Base-by-base conservation (phyloP, 2,797 vertebrate genomes). In the Setipinna tenuifilis region DNA sequence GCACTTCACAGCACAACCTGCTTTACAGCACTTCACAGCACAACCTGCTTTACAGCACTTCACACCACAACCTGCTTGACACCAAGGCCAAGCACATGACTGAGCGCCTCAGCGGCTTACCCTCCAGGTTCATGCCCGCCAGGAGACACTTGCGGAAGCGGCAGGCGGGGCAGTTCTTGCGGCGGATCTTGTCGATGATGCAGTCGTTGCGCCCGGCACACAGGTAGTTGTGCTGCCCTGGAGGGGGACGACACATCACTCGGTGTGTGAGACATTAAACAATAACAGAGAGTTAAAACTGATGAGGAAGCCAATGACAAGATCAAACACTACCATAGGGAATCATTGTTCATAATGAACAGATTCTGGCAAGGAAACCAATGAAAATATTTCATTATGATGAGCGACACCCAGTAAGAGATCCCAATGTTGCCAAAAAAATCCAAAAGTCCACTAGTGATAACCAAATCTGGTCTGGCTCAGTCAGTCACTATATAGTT, bases 161-260 rank as follows among this genome's bases (percentile, higher is more conserved):
- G 90, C 98, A 99, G 0, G 98, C 98, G 0, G 98, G 98, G 87
- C 98, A 99, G 95, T 99, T 99, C 92, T 99, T 99, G 91, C 98
- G 95, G 89, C 98, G 95, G 90, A 99, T 99, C 93, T 99, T 99
- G 95, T 99, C 98, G 84, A 99, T 99, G 89, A 99, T 99, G 94
- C 98, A 99, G 88, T 99, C 98, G 48, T 99, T 99, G 87, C 98
- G 96, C 90, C 98, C 98, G 31, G 98, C 98, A 50, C 98, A 99
- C 91, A 99, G 96, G 90, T 99, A 99, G 91, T 99, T 99, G 94
- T 99, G 98, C 93, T 99, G 98, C 90, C 98, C 98, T 99, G 92
- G 44, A 62, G 59, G 35, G 59, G 35, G 35, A 25, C 7, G 11
- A 25, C 9, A 65, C n/a, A 65, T 6, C 6, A n/a, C 17, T 19